Evolutionary conservation across 2,797 vertebrate genomes (phyloP).

Genomic region (Orientallactaga sibirica): DNA sequence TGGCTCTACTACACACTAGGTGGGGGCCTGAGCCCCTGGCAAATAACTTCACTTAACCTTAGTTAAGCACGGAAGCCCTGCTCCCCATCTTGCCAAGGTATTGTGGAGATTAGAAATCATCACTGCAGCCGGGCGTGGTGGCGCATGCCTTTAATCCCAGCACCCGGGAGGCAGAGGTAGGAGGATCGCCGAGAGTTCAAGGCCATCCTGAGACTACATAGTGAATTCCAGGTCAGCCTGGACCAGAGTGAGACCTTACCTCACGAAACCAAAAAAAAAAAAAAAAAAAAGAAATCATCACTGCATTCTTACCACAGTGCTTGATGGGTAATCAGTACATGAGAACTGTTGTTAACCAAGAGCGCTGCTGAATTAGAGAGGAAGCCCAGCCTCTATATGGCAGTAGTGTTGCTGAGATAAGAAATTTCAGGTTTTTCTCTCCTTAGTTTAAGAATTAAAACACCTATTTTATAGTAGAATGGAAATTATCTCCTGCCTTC

Average conservation of each 20-base stretch:
- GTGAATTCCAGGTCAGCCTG: too few species aligned
- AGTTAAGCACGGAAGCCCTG: not conserved
- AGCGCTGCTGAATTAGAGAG: slow-evolving; percentile 44
- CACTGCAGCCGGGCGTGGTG: too few species aligned
- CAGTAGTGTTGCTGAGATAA: not conserved
- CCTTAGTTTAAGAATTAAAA: slow-evolving; percentile 56
- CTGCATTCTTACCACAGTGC: slow-evolving; percentile 1
- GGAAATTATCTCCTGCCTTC: slow-evolving; percentile 49
- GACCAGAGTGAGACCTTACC: too few species aligned
- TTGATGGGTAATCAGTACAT: slow-evolving; percentile 51
- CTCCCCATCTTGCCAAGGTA: not conserved
- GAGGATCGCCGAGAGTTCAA: too few species aligned
- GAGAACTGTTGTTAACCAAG: slow-evolving; percentile 49
- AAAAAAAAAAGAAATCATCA: slow-evolving; percentile 32
- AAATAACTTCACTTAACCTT: slow-evolving; percentile 42
- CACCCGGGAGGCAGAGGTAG: too few species aligned
- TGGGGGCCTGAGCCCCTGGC: not conserved
- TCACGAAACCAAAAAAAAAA: too few species aligned
- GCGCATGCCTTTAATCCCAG: too few species aligned
- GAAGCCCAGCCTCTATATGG: slow-evolving; percentile 47
- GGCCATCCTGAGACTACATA: too few species aligned
- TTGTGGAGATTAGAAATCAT: slow-evolving; percentile 22
- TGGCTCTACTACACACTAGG: not conserved
- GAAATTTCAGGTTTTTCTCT: slow-evolving; percentile 43
- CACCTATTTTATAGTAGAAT: slow-evolving; percentile 54